Evolutionary conservation across 2,888 invertebrate species (phyloP), one percentile per base, ranked within the genome.

Genomic region (Cylindroiulus punctatus): DNA sequence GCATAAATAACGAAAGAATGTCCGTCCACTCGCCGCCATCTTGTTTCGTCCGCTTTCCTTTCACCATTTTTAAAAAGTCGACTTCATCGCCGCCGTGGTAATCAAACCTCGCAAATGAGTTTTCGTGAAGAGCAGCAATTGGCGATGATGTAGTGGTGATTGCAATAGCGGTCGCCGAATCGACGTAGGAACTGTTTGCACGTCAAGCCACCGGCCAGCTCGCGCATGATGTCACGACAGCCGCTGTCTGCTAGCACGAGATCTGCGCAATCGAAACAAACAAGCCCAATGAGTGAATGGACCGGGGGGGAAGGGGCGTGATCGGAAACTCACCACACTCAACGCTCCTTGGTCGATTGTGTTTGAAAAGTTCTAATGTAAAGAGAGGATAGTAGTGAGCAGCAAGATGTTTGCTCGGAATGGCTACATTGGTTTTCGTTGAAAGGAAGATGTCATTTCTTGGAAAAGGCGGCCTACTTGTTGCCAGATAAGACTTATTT

Each of bases 81-180:
- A 4, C 12, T n/a, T n/a, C 57, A n/a, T 30, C 19, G 4, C 32
- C 8, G 32, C 26, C 26, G 17, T 30, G n/a, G 8, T 3, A 17
- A 40, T 85, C 44, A 85, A 40, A 85, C 85, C 17, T 85, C 87
- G 86, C 89, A 89, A 85, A 88, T 87, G 12, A 87, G 57, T 83
- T 87, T 87, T 32, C 89, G 91, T 44, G 92, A 91, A 42, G 90
- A 90, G 88, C 92, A 92, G 88, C 92, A 92, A 89, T 91, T 91
- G 88, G 90, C 90, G 87, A 90, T 89, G 88, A 92, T 91, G 89
- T 92, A 92, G 82, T 90, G 90, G 87, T 91, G 91, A 86, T 90
- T 90, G 89, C 92, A 92, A 89, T 92, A 92, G 87, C 91, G 91
- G 89, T 90, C 91, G 86, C 91, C 91, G 89, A 91, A 92, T 83